phyloP scores from a whole-genome alignment of 2,888 invertebrate genomes.

The Bombylius major region DNA sequence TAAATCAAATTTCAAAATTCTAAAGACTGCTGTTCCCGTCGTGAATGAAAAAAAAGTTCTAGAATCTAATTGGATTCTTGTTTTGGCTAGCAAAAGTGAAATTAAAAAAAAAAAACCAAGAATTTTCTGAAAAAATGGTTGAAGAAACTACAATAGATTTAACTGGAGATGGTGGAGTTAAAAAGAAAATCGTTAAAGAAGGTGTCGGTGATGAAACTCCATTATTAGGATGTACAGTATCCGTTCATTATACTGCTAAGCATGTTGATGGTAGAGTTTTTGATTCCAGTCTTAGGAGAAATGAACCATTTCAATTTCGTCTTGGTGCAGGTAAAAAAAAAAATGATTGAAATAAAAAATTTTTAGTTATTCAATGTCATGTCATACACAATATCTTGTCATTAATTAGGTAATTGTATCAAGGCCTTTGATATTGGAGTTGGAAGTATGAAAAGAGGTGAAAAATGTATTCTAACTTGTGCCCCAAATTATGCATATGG shows the following conservation, averaged over 20 bases:
- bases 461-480: slow-evolving; percentile 71
- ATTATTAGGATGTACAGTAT: slow-evolving; percentile 53
- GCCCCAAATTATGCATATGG: slow-evolving; percentile 88
- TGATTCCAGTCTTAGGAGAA: slow-evolving; percentile 78
- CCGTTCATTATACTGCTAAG: slow-evolving; percentile 83
- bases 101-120: background rate
- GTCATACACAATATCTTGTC: no score
- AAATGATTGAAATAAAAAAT: background rate
- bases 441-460: slow-evolving; percentile 85
- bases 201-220: slow-evolving; percentile 66
- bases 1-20: no score
- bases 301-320: slow-evolving; percentile 73
- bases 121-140: slow-evolving; percentile 16
- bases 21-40: no score
- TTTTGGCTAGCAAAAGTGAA: background rate
- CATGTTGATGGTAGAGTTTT: slow-evolving; percentile 77
- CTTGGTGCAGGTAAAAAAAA: slow-evolving; percentile 62
- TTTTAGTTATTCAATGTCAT: background rate
- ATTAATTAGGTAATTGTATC: slow-evolving; percentile 29
- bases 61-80: no score
- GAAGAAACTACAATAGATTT: slow-evolving; percentile 25
- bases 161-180: slow-evolving; percentile 30
- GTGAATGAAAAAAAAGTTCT: no score
- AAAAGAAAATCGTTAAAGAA: slow-evolving; percentile 37
- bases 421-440: slow-evolving; percentile 93